Conservation (phyloP, 2,113 vertebrate species). For the Macquaria australasica region DNA sequence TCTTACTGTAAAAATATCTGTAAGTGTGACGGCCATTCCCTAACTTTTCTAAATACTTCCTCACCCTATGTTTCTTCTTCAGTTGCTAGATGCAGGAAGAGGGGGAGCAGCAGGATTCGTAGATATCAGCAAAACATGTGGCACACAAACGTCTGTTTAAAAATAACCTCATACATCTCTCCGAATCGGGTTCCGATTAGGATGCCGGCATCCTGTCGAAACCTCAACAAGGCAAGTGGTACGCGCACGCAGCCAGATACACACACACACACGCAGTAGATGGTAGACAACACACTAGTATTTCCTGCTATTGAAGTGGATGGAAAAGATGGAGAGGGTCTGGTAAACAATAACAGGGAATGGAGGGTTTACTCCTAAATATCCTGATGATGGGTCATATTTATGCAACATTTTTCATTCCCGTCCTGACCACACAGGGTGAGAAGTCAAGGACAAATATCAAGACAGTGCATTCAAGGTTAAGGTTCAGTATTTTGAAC, state of each 20-base stretch:
- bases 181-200: slow-evolving; percentile 63
- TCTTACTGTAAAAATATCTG: neutral
- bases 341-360: slow-evolving; percentile 46
- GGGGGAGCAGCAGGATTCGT: slow-evolving; percentile 3
- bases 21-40: neutral
- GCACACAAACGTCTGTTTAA: slow-evolving; percentile 48
- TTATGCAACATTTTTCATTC: slow-evolving; percentile 12
- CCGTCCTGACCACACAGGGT: neutral
- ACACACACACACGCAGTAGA: slow-evolving; percentile 12
- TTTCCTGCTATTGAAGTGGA: slow-evolving; percentile 67
- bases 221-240: slow-evolving; percentile 55
- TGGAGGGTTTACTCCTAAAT: slow-evolving; percentile 40
- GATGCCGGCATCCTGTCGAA: slow-evolving; percentile 67
- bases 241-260: slow-evolving; percentile 13
- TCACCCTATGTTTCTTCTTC: neutral
- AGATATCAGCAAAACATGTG: slow-evolving; percentile 58
- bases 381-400: slow-evolving; percentile 27
- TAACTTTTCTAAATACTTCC: neutral
- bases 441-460: neutral
- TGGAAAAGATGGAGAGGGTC: slow-evolving; percentile 15
- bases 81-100: slow-evolving; percentile 8
- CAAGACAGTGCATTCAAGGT: neutral
- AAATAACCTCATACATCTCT: slow-evolving; percentile 65
- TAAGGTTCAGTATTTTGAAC: neutral
- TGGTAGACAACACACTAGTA: slow-evolving; percentile 24